Conservation (phyloP, 2,888 invertebrate species). For the Cyrtodaria siliqua region DNA sequence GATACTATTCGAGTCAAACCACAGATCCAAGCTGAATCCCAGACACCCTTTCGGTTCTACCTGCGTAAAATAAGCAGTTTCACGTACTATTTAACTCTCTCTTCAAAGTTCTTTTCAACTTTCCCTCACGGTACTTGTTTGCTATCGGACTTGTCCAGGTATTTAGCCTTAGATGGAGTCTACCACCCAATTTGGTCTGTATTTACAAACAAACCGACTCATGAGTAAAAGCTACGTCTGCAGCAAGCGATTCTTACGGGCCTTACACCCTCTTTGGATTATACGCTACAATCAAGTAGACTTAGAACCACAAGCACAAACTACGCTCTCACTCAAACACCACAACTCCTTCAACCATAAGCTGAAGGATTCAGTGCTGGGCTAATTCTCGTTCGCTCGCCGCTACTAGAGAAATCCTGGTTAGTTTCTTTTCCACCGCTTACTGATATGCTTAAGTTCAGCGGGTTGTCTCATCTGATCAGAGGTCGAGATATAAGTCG, state of each 20-base stretch:
- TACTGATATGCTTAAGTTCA: slow-evolving; percentile 90
- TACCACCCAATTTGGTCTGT: slow-evolving; percentile 85
- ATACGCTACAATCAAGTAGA: slow-evolving; percentile 83
- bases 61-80: slow-evolving; percentile 87
- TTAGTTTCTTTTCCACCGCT: slow-evolving; percentile 91
- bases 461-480: slow-evolving; percentile 86
- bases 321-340: slow-evolving; percentile 88
- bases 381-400: slow-evolving; percentile 89
- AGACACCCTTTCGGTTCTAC: slow-evolving; percentile 85
- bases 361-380: slow-evolving; percentile 88
- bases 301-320: slow-evolving; percentile 65
- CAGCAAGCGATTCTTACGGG: slow-evolving; percentile 39
- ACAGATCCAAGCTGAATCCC: slow-evolving; percentile 35
- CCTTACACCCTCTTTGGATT: slow-evolving; percentile 63
- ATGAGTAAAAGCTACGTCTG: slow-evolving; percentile 39
- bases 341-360: slow-evolving; percentile 87
- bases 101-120: slow-evolving; percentile 90
- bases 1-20: neutral
- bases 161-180: slow-evolving; percentile 88
- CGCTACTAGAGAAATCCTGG: slow-evolving; percentile 89
- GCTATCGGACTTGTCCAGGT: slow-evolving; percentile 90
- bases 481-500: too few species aligned
- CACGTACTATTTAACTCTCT: slow-evolving; percentile 89
- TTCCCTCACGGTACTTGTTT: slow-evolving; percentile 90
- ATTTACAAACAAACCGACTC: slow-evolving; percentile 70